A percentile compares a stretch with the other conserved stretches of the same genome.
Conservation (phyloP, 1,140 invertebrate genomes). For the Lineus longissimus region DNA sequence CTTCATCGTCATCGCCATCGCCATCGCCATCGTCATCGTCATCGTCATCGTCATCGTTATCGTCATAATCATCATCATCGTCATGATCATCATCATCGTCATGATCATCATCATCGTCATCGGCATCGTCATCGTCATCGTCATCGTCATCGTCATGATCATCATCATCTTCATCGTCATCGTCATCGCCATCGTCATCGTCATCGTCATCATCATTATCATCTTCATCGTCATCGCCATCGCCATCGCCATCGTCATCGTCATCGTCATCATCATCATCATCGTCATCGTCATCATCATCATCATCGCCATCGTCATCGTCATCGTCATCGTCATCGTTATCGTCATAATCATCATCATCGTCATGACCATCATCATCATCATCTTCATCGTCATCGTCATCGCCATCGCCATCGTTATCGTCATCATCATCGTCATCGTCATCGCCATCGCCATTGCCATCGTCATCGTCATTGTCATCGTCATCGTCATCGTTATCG, state of each 20-base stretch:
- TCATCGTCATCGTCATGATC: too few relatives aligned
- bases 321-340: conserved; percentile 1
- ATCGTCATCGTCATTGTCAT: conserved; percentile 1
- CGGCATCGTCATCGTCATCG: too few relatives aligned
- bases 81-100: too few relatives aligned
- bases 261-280: conserved; percentile 1
- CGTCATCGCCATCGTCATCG: conserved; percentile 1
- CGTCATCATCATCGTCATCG: background rate
- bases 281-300: conserved; percentile 1
- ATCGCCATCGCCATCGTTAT: conserved; percentile 1
- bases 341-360: too few relatives aligned
- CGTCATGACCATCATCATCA: too few relatives aligned
- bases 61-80: too few relatives aligned
- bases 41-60: too few relatives aligned
- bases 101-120: too few relatives aligned
- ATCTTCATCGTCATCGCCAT: background rate
- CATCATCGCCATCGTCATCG: conserved; percentile 1
- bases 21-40: conserved; percentile 1
- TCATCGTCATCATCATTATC: conserved; percentile 1
- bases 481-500: conserved; percentile 1
- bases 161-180: too few relatives aligned
- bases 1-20: background rate
- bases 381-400: too few relatives aligned
- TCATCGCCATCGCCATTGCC: background rate
- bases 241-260: background rate